Evolutionary conservation across 2,113 vertebrate species (phyloP), one percentile per base, ranked within the genome.

Genomic region (cattle (Bos taurus)): DNA sequence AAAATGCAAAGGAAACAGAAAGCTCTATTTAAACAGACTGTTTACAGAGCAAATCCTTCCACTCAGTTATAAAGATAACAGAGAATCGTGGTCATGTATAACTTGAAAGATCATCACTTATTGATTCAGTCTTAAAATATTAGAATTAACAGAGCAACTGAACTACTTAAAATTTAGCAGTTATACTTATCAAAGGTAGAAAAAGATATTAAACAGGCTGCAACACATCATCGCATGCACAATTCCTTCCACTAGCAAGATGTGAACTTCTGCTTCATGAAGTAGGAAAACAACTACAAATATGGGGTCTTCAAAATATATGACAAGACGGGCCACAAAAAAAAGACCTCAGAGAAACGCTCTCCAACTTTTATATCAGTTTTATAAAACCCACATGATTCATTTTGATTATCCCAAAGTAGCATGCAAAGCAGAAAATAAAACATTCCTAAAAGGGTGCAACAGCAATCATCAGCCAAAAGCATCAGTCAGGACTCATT

Each of bases 391-490:
- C 52, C 59, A 56, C 10, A 43, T 26, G 40, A 57, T 46, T 84
- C 21, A 28, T 59, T 94, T 6, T 89, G 48, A 80, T 88, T 91
- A 90, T 19, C 82, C 56, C 48, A 50, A 56, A 91, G n/a, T 46
- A 86, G 71, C 91, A 94, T 64, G 89, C 83, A 94, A 97, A 96
- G 57, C 28, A 86, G 46, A 90, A 92, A 67, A 78, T 57, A 46
- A 52, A 95, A 52, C 11, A 90, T 11, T 56, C 30, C 88, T 88
- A 83, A 86, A 88, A 86, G 4, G 46, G 43, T 46, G 19, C 86
- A 43, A 74, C 8, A 94, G 56, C 54, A 95, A 92, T 56, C 86
- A 82, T 1, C 43, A 92, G 82, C 40, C 21, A 71, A 88, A 62
- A 83, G 14, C 71, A 95, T 81, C 2, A 86, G 43, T 48, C 74